Evolutionary conservation across 1,140 invertebrate genomes (phyloP).

Genomic region (Cotesia typhae): DNA sequence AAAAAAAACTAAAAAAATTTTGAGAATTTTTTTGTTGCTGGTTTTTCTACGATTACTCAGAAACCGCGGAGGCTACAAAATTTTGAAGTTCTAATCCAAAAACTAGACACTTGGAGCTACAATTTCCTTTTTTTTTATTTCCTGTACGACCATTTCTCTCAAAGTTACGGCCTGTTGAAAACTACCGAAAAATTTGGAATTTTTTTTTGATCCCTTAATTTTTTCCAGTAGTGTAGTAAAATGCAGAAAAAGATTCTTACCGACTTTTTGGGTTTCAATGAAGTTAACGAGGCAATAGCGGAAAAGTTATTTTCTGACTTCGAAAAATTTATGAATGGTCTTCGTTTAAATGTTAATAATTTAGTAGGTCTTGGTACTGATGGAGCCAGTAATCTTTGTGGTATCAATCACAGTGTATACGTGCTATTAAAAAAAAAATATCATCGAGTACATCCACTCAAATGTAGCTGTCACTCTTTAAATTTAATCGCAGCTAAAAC

Average conservation of each 20-base stretch:
- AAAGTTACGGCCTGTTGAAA: no score
- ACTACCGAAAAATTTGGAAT: no score
- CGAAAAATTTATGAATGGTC: conserved; percentile 27
- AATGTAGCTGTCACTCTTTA: conserved; percentile 48
- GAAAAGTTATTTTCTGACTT: conserved; percentile 22
- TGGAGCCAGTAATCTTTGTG: conserved; percentile 50
- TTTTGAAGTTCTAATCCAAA: no score
- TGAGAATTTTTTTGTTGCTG: no score
- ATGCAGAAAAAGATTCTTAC: conserved; percentile 38
- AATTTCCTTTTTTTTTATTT: no score
- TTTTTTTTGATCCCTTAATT: no score
- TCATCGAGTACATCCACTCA: conserved; percentile 43
- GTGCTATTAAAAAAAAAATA: conserved; percentile 35
- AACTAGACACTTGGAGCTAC: no score
- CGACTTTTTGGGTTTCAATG: conserved; percentile 45
- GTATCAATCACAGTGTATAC: conserved; percentile 47
- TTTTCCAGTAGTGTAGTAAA: no score
- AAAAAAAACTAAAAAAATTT: no score
- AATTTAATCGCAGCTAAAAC: conserved; percentile 43
- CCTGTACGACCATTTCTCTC: no score
- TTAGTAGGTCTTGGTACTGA: conserved; percentile 54
- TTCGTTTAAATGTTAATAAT: conserved; percentile 43
- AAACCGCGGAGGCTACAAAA: no score
- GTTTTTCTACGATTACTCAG: no score
- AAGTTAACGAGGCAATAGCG: conserved; percentile 35